Conservation (phyloP, 2,113 vertebrate genomes). For the Kryptolebias marmoratus region DNA sequence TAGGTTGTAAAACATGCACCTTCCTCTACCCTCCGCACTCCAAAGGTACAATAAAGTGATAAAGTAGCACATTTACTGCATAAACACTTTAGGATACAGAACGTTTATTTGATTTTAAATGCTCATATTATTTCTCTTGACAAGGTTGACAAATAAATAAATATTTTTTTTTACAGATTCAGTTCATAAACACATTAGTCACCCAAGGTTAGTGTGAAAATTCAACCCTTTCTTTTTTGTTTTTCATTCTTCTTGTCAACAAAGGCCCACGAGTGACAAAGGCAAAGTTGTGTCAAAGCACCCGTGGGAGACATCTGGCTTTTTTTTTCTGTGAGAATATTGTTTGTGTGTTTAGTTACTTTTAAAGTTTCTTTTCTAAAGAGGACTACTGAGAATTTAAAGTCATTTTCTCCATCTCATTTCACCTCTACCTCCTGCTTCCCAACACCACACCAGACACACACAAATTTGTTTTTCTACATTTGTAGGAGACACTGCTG, state of each 20-base stretch:
- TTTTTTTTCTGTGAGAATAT: conserved; percentile 14
- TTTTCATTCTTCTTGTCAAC: conserved; percentile 12
- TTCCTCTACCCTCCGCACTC: conserved; percentile 51
- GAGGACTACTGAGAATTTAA: conserved; percentile 16
- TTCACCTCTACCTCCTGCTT: conserved; percentile 30
- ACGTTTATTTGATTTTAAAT: conserved; percentile 54
- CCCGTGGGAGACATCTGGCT: conserved; percentile 17
- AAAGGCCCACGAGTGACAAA: conserved; percentile 17
- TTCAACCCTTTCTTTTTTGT: conserved; percentile 2
- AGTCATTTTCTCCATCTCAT: conserved; percentile 22
- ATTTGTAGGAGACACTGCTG: neutral
- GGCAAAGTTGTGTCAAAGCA: conserved; percentile 1
- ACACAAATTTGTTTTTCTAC: neutral
- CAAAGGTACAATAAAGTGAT: conserved; percentile 61
- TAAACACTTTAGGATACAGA: conserved; percentile 39
- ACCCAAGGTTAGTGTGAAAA: conserved; percentile 13
- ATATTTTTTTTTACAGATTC: conserved; percentile 11
- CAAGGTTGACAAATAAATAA: conserved; percentile 38
- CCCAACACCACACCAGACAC: neutral
- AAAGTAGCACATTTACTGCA: conserved; percentile 57
- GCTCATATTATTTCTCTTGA: conserved; percentile 33
- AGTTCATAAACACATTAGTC: conserved; percentile 19
- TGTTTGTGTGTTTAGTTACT: conserved; percentile 11
- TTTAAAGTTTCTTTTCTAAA: conserved; percentile 10
- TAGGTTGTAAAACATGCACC: conserved; percentile 68